phyloP scores from a whole-genome alignment of 2,888 invertebrate species.

The Tridacna gigas region DNA sequence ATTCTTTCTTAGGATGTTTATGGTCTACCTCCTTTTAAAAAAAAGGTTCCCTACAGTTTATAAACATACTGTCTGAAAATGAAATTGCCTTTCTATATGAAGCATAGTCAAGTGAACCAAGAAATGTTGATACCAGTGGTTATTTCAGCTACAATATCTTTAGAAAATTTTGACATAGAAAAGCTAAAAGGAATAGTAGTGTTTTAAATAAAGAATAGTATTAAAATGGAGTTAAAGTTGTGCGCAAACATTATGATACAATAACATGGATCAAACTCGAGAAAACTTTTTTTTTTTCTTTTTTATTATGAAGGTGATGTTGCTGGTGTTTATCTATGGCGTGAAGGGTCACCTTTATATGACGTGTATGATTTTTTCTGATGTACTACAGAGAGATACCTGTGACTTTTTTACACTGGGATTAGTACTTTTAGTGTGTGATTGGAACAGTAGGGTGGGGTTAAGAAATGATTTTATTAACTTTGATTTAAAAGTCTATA shows the following conservation, averaged over 20 bases:
- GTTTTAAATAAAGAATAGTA: neutral
- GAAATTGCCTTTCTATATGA: slow-evolving; percentile 23
- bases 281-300: neutral
- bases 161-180: slow-evolving; percentile 16
- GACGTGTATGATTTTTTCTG: slow-evolving; percentile 36
- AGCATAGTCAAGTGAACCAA: slow-evolving; percentile 3
- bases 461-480: slow-evolving; percentile 17
- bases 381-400: slow-evolving; percentile 32
- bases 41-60: neutral
- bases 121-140: slow-evolving; percentile 7
- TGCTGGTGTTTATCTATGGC: slow-evolving; percentile 27
- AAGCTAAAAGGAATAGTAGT: neutral
- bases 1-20: slow-evolving; percentile 35
- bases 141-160: neutral
- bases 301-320: slow-evolving; percentile 8
- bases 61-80: neutral
- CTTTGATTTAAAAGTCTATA: slow-evolving; percentile 13
- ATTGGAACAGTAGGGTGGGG: slow-evolving; percentile 42
- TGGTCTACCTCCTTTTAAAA: slow-evolving; percentile 21
- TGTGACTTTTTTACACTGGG: slow-evolving; percentile 29
- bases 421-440: slow-evolving; percentile 36
- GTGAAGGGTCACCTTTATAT: slow-evolving; percentile 34
- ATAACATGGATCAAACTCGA: slow-evolving; percentile 19
- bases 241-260: neutral
- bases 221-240: slow-evolving; percentile 6